Evolutionary conservation across 2,113 vertebrate genomes (phyloP), one percentile per base, ranked within the genome.

Genomic region (Garra rufa): DNA sequence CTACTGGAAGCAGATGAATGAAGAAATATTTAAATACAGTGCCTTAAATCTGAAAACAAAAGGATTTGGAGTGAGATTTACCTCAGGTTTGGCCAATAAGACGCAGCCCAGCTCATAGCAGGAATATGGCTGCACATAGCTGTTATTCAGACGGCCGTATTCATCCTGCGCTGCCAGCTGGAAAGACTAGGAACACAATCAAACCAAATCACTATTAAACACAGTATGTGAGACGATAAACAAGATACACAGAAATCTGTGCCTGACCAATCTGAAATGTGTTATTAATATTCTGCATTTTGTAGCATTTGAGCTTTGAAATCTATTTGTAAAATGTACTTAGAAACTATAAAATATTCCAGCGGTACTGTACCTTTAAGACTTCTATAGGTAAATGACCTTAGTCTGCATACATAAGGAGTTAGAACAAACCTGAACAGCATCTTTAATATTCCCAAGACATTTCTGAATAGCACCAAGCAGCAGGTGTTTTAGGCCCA

Each of bases 401-500:
- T 69, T 21, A 67, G 63, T 67, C 38, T 67, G 30, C 63, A 21
- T 34, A 9, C 63, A 67, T 34, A 67, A 34, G 1, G 38, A 57
- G 46, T 38, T 10, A 55, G 65, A 28, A 28, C 74, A 61, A 48
- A 99, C 98, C 96, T 99, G 97, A 86, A 97, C 44, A 82, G 97
- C 96, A 91, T 98, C 98, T 92, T 98, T 96, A 78, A 94, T 93
- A 90, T 99, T 99, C 87, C 98, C 98, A 41, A 97, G 95, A 92
- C 97, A 98, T 93, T 99, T 99, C 91, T 99, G 97, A 92, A 99
- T 97, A 93, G 98, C 94, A 91, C 98, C 98, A 26, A 99, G 97
- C 57, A 99, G 96, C 87, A 99, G 94, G 90, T 97, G 95, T 91
- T 96, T 98, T 88, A 99, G 90, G 87, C 97, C 97, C 85, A 92